Conservation (phyloP, 2,888 invertebrate species). For the Drosophila leonis region DNA sequence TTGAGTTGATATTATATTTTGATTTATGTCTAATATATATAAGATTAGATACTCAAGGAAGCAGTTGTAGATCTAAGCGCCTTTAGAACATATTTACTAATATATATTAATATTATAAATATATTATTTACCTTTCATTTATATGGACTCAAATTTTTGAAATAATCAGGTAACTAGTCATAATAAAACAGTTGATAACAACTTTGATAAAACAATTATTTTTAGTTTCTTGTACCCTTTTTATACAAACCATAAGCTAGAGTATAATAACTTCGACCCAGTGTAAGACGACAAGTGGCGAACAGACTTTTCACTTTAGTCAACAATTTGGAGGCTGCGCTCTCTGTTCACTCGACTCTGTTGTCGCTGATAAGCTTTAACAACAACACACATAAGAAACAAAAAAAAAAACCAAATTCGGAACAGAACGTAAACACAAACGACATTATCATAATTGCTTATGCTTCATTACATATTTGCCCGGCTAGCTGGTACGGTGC, state of each 20-base stretch:
- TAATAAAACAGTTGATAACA: no score
- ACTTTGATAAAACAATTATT: not conserved
- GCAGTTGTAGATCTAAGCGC: no score
- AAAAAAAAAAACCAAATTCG: constrained; percentile 32
- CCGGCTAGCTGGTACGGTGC: constrained; percentile 13
- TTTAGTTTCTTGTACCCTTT: not conserved
- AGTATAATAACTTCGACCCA: constrained; percentile 19
- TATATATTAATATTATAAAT: no score
- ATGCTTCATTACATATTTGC: constrained; percentile 80
- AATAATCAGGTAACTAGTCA: no score
- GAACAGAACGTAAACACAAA: constrained; percentile 60
- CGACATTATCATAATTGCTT: constrained; percentile 81
- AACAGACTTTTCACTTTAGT: constrained; percentile 25
- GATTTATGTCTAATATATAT: no score
- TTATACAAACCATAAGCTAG: not conserved
- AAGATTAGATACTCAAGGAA: no score
- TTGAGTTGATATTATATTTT: not conserved
- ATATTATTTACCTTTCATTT: no score
- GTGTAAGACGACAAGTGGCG: not conserved
- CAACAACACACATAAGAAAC: constrained; percentile 4
- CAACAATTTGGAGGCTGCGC: constrained; percentile 52
- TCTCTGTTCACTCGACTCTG: constrained; percentile 25
- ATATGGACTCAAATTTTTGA: no score
- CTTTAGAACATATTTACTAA: no score
- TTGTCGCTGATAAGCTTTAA: constrained; percentile 61